Percentiles rank a stretch among this genome's conserved stretches.
These are phyloP conservation scores for Drosophila burlai DNA, from an alignment of 1,140 invertebrate genomes.

Conservation along the genomic window DNA sequence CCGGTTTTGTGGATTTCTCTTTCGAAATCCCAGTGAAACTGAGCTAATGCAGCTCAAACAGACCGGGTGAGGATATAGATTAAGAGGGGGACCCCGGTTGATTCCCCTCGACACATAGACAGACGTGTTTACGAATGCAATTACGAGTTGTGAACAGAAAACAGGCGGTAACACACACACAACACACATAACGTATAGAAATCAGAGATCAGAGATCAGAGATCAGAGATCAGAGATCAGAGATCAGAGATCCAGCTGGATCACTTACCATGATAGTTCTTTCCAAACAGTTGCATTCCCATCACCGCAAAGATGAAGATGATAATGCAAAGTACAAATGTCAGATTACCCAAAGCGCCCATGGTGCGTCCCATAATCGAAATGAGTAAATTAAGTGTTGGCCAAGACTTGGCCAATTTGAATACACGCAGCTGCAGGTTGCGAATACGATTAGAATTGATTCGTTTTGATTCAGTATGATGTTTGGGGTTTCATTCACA, in stretches of 20 bases:
- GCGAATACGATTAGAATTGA: slow-evolving; percentile 36
- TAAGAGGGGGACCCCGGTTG: background rate
- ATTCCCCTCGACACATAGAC: background rate
- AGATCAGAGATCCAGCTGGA: background rate
- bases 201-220: background rate
- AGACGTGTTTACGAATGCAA: background rate
- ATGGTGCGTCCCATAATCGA: slow-evolving; percentile 98
- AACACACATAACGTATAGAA: slow-evolving; percentile 43
- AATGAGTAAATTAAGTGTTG: slow-evolving; percentile 97
- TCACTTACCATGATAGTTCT: slow-evolving; percentile 93
- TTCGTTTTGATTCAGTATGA: slow-evolving; percentile 23
- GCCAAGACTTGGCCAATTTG: slow-evolving; percentile 99
- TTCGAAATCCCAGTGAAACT: background rate
- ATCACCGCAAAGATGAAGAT: slow-evolving; percentile 99
- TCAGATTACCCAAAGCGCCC: slow-evolving; percentile 97
- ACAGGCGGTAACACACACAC: slow-evolving; percentile 15
- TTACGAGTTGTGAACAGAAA: slow-evolving; percentile 20
- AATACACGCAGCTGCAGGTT: slow-evolving; percentile 95
- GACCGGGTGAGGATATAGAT: background rate
- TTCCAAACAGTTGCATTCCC: slow-evolving; percentile 98
- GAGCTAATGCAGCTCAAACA: slow-evolving; percentile 13
- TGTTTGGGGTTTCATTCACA: slow-evolving; percentile 33
- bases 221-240: background rate
- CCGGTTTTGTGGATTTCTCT: background rate
- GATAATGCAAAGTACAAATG: slow-evolving; percentile 97